Conservation (phyloP, 1,140 invertebrate genomes). For the Drosophila subpulchrella region DNA sequence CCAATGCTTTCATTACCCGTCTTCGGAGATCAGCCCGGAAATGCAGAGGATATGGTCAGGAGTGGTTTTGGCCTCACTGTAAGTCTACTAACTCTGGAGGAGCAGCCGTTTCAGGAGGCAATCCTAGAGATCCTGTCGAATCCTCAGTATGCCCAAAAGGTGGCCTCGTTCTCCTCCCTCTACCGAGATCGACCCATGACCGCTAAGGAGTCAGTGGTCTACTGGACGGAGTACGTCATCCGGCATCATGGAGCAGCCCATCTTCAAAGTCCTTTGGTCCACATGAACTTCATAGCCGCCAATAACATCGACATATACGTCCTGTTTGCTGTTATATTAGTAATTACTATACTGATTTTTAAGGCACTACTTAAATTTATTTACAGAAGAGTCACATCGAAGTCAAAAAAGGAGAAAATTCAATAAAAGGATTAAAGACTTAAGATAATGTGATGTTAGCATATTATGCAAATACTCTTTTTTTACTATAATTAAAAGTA, state of each 20-base stretch:
- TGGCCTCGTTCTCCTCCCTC: background rate
- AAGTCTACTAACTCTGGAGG: background rate
- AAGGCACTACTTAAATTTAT: background rate
- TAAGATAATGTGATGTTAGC: background rate
- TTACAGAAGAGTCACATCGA: background rate
- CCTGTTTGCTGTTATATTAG: background rate
- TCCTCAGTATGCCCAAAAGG: background rate
- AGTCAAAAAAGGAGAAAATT: background rate
- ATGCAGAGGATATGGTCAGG: background rate
- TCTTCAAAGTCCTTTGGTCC: conserved; percentile 1
- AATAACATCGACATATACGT: background rate
- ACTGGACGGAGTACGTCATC: conserved; percentile 8
- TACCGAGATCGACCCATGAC: conserved; percentile 3
- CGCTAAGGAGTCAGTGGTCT: background rate
- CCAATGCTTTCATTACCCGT: background rate
- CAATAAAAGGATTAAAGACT: background rate
- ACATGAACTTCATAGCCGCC: background rate
- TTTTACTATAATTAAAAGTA: too few relatives aligned
- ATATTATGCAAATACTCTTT: too few relatives aligned
- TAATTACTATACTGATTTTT: background rate
- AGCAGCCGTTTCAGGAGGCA: background rate
- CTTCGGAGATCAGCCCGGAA: background rate
- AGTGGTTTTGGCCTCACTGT: background rate
- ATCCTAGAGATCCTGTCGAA: background rate
- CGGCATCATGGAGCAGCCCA: conserved; percentile 1